Evolutionary conservation across 2,888 invertebrate genomes (phyloP).

Genomic region (Sarcophaga caerulescens): DNA sequence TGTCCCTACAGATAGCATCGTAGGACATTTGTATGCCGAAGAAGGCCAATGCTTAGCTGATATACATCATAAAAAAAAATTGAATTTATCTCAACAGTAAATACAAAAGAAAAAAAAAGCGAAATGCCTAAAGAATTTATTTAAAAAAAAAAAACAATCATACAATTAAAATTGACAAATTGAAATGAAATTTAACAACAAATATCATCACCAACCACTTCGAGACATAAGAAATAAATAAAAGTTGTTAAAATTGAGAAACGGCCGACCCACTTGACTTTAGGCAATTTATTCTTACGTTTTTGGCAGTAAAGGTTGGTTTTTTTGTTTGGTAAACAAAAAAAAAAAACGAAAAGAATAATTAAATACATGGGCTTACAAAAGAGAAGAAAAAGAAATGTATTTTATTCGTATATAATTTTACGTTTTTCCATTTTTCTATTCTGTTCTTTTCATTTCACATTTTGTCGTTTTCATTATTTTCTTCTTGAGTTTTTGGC

Average conservation of each 20-base stretch:
- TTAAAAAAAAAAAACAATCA: no score
- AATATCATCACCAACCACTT: background rate
- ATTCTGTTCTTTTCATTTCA: conserved; percentile 4
- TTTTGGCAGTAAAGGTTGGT: background rate
- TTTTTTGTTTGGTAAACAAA: no score
- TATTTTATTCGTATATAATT: background rate
- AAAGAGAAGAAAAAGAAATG: background rate
- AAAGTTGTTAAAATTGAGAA: background rate
- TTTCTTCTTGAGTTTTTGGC: conserved; percentile 21
- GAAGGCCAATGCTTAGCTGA: no score
- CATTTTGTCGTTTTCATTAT: background rate
- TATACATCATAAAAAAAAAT: no score
- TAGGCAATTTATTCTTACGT: background rate
- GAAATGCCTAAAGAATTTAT: no score
- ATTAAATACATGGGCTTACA: background rate
- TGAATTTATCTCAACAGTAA: no score
- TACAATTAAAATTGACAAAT: background rate
- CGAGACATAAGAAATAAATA: background rate
- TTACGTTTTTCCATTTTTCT: background rate
- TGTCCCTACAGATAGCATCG: no score
- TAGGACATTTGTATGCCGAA: no score
- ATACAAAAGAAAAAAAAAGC: no score
- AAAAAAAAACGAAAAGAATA: background rate
- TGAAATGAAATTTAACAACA: background rate
- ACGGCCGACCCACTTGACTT: background rate